These are phyloP conservation scores for Todus mexicanus DNA, from an alignment of 2,797 vertebrate genomes.

Conservation along the genomic window DNA sequence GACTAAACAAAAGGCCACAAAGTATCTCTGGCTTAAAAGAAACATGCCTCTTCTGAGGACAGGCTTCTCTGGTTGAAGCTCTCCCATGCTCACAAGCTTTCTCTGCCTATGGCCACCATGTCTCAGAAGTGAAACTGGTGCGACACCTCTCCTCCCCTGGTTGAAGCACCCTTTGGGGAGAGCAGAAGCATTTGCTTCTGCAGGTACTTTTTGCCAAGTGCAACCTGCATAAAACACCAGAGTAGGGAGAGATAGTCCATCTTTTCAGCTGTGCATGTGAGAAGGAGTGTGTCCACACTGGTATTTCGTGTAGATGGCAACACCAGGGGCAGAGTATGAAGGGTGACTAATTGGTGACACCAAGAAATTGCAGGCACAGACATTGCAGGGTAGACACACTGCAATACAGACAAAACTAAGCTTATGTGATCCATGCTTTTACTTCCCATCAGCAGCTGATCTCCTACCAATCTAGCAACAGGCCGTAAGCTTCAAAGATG, in stretches of 20 bases:
- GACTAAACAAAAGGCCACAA: not conserved
- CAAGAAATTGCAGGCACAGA: not conserved
- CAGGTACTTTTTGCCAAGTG: not conserved
- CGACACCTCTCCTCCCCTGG: not conserved
- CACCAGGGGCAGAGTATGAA: not conserved
- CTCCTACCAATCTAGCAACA: not conserved
- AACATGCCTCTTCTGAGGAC: not conserved
- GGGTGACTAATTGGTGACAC: not conserved
- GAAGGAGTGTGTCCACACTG: not conserved
- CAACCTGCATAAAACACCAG: not conserved
- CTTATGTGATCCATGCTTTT: not conserved
- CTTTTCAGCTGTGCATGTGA: not conserved
- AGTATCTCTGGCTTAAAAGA: not conserved
- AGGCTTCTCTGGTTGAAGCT: not conserved
- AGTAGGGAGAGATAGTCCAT: not conserved
- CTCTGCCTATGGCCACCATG: not conserved
- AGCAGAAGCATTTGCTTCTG: not conserved
- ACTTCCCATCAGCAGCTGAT: not conserved
- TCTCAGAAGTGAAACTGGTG: not conserved
- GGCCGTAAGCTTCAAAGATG: not conserved
- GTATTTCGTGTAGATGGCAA: rapidly evolving
- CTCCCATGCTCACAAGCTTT: not conserved
- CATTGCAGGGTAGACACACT: not conserved
- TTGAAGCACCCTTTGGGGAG: not conserved
- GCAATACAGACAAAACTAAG: not conserved